A percentile compares a stretch with the other conserved stretches of the same genome.
Conservation (phyloP, 2,113 vertebrate genomes). For the Seriola rivoliana region DNA sequence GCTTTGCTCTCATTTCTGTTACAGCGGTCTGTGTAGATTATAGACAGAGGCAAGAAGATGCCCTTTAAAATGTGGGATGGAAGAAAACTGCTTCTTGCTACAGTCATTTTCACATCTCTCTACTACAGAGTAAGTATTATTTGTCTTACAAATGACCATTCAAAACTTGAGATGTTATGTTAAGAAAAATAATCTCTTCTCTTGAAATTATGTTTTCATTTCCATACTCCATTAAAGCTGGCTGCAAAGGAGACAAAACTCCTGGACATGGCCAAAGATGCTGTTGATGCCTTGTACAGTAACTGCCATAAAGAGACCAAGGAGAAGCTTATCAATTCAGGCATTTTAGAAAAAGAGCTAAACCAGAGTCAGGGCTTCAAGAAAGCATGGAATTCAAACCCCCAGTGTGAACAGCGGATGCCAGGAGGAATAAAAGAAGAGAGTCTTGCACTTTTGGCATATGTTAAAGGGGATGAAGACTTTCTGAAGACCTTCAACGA, state of each 20-base stretch:
- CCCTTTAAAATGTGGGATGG: slow-evolving; percentile 50
- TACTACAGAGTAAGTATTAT: slow-evolving; percentile 53
- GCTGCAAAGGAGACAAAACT: background rate
- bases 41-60: background rate
- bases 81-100: slow-evolving; percentile 21
- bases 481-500: slow-evolving; percentile 33
- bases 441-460: slow-evolving; percentile 53
- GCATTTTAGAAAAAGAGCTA: slow-evolving; percentile 69
- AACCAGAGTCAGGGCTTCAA: background rate
- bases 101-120: slow-evolving; percentile 33
- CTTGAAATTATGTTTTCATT: slow-evolving; percentile 6
- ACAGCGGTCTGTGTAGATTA: slow-evolving; percentile 1
- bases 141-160: background rate
- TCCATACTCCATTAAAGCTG: slow-evolving; percentile 35
- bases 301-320: slow-evolving; percentile 68
- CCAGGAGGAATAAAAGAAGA: slow-evolving; percentile 55
- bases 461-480: accelerated
- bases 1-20: slow-evolving; percentile 3
- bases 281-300: slow-evolving; percentile 65
- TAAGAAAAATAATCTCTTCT: background rate
- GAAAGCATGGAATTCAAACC: background rate
- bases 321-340: slow-evolving; percentile 56
- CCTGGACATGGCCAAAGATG: slow-evolving; percentile 56
- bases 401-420: slow-evolving; percentile 5
- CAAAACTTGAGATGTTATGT: background rate